phyloP scores from a whole-genome alignment of 1,140 invertebrate genomes.

The Tenebrio molitor region DNA sequence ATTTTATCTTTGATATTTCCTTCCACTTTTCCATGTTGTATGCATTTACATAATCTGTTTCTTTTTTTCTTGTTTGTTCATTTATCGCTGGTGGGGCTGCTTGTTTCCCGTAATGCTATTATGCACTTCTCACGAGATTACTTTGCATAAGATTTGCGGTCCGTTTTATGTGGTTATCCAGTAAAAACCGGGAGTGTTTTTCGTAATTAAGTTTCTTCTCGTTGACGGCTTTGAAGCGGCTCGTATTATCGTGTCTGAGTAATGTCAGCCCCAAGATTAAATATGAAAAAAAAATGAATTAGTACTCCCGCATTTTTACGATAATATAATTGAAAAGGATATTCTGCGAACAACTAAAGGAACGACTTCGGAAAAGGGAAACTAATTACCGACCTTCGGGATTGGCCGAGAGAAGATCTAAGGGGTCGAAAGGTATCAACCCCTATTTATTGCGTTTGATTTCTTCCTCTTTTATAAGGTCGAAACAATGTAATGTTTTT shows the following conservation, averaged over 20 bases:
- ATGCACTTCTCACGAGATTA: constrained; percentile 56
- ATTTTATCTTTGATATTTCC: constrained; percentile 32
- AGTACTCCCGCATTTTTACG: constrained; percentile 3
- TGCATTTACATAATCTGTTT: constrained; percentile 39
- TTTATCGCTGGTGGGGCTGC: constrained; percentile 37
- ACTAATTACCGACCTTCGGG: neutral
- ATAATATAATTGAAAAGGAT: constrained; percentile 6
- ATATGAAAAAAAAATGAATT: constrained; percentile 32
- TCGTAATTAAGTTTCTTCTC: constrained; percentile 55
- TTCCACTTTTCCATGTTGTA: constrained; percentile 41
- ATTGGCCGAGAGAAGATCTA: neutral
- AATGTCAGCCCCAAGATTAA: constrained; percentile 30
- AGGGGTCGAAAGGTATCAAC: neutral
- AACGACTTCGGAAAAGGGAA: neutral
- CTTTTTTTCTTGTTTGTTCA: constrained; percentile 45
- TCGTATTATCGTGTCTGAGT: constrained; percentile 43
- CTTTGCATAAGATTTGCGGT: constrained; percentile 56
- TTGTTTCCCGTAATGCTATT: constrained; percentile 51
- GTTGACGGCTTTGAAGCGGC: constrained; percentile 47
- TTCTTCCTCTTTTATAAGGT: neutral
- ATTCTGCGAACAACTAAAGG: neutral
- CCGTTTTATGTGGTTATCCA: constrained; percentile 51
- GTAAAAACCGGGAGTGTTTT: constrained; percentile 54
- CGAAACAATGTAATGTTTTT: neutral
- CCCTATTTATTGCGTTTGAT: constrained; percentile 1